Percentiles rank a stretch among this genome's conserved stretches.
Evolutionary conservation across 2,888 invertebrate genomes (phyloP).

Genomic region (Azorinus chamasolen): DNA sequence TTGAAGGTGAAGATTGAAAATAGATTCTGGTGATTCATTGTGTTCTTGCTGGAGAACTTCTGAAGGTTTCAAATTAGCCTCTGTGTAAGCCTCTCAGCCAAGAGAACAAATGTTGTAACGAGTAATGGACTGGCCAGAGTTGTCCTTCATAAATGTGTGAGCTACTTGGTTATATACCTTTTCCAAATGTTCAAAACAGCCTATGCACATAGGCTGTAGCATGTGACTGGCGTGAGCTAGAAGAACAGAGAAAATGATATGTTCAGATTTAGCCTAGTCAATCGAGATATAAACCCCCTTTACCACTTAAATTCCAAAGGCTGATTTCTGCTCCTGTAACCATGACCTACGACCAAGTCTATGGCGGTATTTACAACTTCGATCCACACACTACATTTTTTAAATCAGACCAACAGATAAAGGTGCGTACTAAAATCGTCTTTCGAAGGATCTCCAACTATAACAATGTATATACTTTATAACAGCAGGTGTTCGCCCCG

Average conservation of each 20-base stretch:
- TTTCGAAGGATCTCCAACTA: too few relatives aligned
- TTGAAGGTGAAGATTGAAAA: too few relatives aligned
- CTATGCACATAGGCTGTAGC: background rate
- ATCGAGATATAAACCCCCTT: conserved; percentile 29
- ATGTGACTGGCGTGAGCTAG: background rate
- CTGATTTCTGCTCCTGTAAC: conserved; percentile 21
- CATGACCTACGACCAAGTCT: conserved; percentile 37
- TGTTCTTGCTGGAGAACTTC: too few relatives aligned
- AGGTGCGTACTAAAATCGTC: too few relatives aligned
- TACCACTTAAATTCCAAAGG: conserved; percentile 45
- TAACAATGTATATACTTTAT: too few relatives aligned
- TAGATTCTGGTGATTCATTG: too few relatives aligned
- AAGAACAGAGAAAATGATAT: background rate
- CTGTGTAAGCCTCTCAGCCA: conserved; percentile 2
- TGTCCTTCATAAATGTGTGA: conserved; percentile 1
- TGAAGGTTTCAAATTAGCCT: background rate
- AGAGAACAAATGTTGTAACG: conserved; percentile 8
- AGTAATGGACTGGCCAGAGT: background rate
- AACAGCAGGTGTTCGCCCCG: too few relatives aligned
- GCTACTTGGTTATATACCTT: conserved; percentile 5
- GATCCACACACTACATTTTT: too few relatives aligned
- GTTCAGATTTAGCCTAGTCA: conserved; percentile 41
- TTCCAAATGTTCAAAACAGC: conserved; percentile 10
- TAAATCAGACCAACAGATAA: too few relatives aligned
- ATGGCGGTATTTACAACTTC: conserved; percentile 47